Base-by-base conservation (phyloP, 1,140 invertebrate species). In the Drosophila kurseongensis region DNA sequence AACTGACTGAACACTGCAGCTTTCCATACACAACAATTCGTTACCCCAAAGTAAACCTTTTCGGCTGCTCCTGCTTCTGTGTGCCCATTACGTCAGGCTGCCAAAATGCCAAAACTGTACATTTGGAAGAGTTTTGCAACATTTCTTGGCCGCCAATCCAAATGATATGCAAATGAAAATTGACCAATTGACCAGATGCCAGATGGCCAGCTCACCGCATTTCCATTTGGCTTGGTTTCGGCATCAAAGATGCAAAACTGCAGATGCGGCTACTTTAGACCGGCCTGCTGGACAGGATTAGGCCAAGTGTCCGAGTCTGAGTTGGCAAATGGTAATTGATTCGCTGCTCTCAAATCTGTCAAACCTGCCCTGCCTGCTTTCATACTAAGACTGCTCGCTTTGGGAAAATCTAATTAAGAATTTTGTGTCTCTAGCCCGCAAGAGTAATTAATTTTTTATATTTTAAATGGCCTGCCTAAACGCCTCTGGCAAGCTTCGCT, bases 141-240 rank as follows among this genome's bases (percentile, higher is more conserved):
- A 67, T 76, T 76, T 72, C 68, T 72, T 71, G 68, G 73, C 73
- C 38, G 52, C 61, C 82, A 80, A 85, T 88, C 80, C 78, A 78
- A 85, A 82, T 62, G 78, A 78, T 88, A 88, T 81, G 74, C 75
- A 85, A 85, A 85, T 85, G 78, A 75, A 81, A 85, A 85, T 86
- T 86, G 78, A 78, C 74, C 81, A 86, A 81, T 75, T 86, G 82
- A 85, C 63, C 76, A 78, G 57, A 65, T 72, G 66, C 75, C 72
- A 71, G 67, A 63, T 68, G 69, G 58, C 65, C 48, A 67, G 58
- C 38, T 75, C 76, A 82, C 82, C 83, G 60, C 83, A 86, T 79
- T 79, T 86, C 79, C 82, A 86, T 88, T 86, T 86, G 81, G 82
- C 66, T 72, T 57, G 50, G 65, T 82, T 82, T 68, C 23, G 45